These are phyloP conservation scores for Caradrina clavipalpis DNA, from an alignment of 2,888 invertebrate genomes.

Conservation along the genomic window DNA sequence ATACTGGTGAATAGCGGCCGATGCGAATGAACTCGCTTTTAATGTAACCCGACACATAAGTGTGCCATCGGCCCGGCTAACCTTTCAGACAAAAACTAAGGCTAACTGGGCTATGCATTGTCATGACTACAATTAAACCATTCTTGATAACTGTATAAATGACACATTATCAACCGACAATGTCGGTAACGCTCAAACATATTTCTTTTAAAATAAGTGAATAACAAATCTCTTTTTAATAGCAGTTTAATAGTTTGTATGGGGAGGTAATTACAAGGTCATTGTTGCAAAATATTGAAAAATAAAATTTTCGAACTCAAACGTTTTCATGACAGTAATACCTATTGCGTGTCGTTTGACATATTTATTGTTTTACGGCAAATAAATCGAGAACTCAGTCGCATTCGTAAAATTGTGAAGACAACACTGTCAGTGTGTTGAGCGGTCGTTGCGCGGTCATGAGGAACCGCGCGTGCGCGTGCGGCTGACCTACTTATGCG, in stretches of 20 bases:
- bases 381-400: conserved; percentile 38
- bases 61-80: conserved; percentile 87
- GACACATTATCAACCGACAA: conserved; percentile 26
- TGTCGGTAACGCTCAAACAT: conserved; percentile 36
- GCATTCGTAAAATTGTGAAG: conserved; percentile 58
- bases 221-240: conserved; percentile 47
- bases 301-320: conserved; percentile 21
- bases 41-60: conserved; percentile 86
- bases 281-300: conserved; percentile 47
- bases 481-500: conserved; percentile 85
- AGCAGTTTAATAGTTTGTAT: conserved; percentile 50
- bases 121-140: conserved; percentile 50
- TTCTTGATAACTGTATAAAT: conserved; percentile 35
- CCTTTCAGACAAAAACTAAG: conserved; percentile 83
- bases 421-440: conserved; percentile 64
- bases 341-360: conserved; percentile 19
- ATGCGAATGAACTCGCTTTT: conserved; percentile 89
- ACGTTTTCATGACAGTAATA: conserved; percentile 17
- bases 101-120: conserved; percentile 71
- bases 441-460: conserved; percentile 74
- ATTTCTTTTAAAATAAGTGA: conserved; percentile 45
- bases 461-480: conserved; percentile 84
- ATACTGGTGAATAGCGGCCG: conserved; percentile 83
- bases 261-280: conserved; percentile 59
- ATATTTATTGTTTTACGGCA: conserved; percentile 33